Base-by-base conservation (phyloP, 2,888 invertebrate genomes). In the Hyposoter dolosus region DNA sequence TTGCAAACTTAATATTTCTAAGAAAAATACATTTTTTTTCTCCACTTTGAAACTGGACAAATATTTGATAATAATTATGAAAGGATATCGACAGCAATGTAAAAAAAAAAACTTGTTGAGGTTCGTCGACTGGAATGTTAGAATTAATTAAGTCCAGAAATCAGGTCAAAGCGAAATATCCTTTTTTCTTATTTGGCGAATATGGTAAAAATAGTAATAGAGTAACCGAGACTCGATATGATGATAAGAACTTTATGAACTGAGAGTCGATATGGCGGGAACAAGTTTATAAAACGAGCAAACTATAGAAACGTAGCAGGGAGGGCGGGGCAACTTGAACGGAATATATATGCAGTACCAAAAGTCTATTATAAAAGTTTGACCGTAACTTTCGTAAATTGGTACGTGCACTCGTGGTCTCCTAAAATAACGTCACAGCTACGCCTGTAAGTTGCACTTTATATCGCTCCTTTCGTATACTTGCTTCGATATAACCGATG, bases 361-460 rank as follows among this genome's bases (percentile, higher is more conserved):
- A 60, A 77, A 72, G 77, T 60, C 80, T 74, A 83, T 86, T 86
- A 86, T 78, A 86, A 86, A 86, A 86, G 86, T 86, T 86, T 81
- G 56, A 80, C 81, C 83, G 81, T 86, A 86, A 86, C 83, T 83
- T 86, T 71, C 72, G 83, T 45, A 86, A 86, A 86, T 86, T 86
- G 86, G 86, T 86, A 81, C 65, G 77, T 65, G 76, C 40, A 74
- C 85, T 81, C 80, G 86, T 74, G 83, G 77, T 81, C 86, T 77
- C 68, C 80, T 72, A 74, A 86, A 83, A 86, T 86, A 86, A 86
- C 86, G 86, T 86, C 83, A 86, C 81, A 86, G 83, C 77, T 81
- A 77, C 68, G 74, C 66, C 68, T 83, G 79, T 83, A 83, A 86
- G 83, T 77, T 81, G 66, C 74, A 74, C 80, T 83, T 86, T 77